Percentiles rank a stretch among this genome's conserved stretches.
These are phyloP conservation scores for Nerophis lumbriciformis DNA, from an alignment of 2,113 vertebrate genomes.

Conservation along the genomic window DNA sequence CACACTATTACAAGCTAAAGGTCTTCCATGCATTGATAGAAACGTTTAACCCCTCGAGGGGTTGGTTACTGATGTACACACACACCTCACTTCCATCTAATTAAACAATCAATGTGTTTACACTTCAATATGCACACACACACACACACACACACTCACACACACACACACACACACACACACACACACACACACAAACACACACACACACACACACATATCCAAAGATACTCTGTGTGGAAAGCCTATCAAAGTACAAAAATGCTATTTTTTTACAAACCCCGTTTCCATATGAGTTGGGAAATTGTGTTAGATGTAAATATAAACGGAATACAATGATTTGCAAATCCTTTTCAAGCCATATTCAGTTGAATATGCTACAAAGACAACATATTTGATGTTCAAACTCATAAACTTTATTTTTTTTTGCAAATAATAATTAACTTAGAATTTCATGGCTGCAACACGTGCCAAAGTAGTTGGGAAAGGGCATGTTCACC, in stretches of 20 bases:
- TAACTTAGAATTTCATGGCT: too few relatives aligned
- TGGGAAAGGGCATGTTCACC: too few relatives aligned
- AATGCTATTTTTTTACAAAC: too few relatives aligned
- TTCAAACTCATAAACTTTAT: too few relatives aligned
- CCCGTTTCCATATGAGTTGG: too few relatives aligned
- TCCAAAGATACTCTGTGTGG: neutral
- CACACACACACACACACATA: constrained; percentile 4
- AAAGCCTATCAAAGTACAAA: neutral
- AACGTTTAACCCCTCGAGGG: constrained; percentile 11
- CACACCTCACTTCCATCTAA: constrained; percentile 24
- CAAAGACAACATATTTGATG: too few relatives aligned
- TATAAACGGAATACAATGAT: too few relatives aligned
- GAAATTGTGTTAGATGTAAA: too few relatives aligned
- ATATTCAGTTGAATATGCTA: too few relatives aligned
- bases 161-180: constrained; percentile 10
- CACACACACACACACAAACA: constrained; percentile 1
- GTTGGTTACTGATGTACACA: constrained; percentile 31
- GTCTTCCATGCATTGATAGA: constrained; percentile 30
- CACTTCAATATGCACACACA: constrained; percentile 7
- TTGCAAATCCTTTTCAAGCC: too few relatives aligned
- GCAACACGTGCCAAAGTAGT: too few relatives aligned
- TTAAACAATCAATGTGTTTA: constrained; percentile 38
- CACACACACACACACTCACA: neutral
- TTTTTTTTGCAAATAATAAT: too few relatives aligned
- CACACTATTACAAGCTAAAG: constrained; percentile 6